These are phyloP conservation scores for Odocoileus hemionus DNA, from an alignment of 2,113 vertebrate species.

Conservation along the genomic window DNA sequence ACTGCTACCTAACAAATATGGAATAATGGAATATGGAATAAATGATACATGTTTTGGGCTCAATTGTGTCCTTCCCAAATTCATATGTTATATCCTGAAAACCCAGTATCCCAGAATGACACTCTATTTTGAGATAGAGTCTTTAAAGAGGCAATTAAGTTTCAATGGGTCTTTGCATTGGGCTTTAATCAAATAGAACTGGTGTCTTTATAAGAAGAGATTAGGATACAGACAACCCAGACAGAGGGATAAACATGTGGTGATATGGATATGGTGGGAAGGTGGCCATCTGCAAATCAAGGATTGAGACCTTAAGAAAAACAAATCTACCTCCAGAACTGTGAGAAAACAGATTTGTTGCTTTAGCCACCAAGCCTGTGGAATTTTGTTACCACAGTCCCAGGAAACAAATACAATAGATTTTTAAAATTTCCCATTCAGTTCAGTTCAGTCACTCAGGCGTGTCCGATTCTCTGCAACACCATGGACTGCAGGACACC, in stretches of 20 bases:
- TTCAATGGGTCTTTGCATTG: not conserved
- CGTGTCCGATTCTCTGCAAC: accelerated
- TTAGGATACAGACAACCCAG: not conserved
- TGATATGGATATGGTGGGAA: not conserved
- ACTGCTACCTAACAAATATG: not conserved
- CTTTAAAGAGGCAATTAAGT: not conserved
- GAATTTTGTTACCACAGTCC: not conserved
- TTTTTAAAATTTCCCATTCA: not conserved
- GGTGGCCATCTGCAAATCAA: not conserved
- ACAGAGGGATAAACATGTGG: not conserved
- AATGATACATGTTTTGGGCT: not conserved
- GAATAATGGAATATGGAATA: not conserved
- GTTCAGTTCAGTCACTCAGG: not conserved
- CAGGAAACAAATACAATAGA: not conserved
- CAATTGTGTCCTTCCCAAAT: not conserved
- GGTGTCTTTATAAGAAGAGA: not conserved
- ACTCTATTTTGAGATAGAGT: not conserved
- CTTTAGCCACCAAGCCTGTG: not conserved
- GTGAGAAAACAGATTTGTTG: not conserved
- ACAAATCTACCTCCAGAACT: not conserved
- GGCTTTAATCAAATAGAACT: not conserved
- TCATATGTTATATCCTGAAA: not conserved
- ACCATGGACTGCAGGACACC: not conserved
- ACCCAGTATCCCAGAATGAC: not conserved
- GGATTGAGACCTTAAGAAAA: not conserved